Evolutionary conservation across 2,888 invertebrate genomes (phyloP).

Genomic region (Nudaria mundana): DNA sequence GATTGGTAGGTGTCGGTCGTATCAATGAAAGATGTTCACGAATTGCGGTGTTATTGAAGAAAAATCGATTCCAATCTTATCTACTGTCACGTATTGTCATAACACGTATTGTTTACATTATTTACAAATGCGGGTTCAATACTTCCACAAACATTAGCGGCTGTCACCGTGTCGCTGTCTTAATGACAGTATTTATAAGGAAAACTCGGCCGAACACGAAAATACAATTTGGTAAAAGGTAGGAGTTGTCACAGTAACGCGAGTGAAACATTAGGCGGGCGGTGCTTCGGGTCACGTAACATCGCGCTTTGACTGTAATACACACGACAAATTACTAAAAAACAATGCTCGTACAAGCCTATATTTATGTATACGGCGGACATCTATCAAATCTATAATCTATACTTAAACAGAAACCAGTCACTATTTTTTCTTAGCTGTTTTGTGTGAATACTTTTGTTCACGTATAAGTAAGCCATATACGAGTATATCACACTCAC

Average conservation of each 20-base stretch:
- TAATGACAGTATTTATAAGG: constrained; percentile 81
- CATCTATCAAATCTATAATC: constrained; percentile 37
- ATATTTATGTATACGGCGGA: constrained; percentile 41
- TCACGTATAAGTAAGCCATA: not conserved
- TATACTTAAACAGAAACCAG: constrained; percentile 22
- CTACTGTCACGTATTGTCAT: constrained; percentile 46
- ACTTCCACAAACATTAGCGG: constrained; percentile 70
- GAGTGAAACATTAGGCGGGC: constrained; percentile 72
- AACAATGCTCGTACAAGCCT: constrained; percentile 49
- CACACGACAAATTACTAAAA: constrained; percentile 52
- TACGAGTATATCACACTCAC: too few relatives aligned
- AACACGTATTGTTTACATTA: constrained; percentile 61
- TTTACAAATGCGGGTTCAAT: constrained; percentile 64
- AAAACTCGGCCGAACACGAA: constrained; percentile 78
- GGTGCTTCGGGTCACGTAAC: constrained; percentile 51
- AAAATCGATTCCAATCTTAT: constrained; percentile 35
- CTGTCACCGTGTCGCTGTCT: constrained; percentile 72
- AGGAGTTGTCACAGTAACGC: constrained; percentile 76
- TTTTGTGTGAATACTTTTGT: not conserved
- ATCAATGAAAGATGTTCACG: constrained; percentile 4
- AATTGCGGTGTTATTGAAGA: constrained; percentile 4
- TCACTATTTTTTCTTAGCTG: constrained; percentile 28
- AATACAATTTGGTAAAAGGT: constrained; percentile 80
- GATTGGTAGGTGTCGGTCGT: constrained; percentile 17
- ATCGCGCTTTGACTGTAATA: constrained; percentile 37